A percentile compares a stretch with the other conserved stretches of the same genome.
phyloP scores from a whole-genome alignment of 2,888 invertebrate genomes.

The Sinohyriopsis cumingii region DNA sequence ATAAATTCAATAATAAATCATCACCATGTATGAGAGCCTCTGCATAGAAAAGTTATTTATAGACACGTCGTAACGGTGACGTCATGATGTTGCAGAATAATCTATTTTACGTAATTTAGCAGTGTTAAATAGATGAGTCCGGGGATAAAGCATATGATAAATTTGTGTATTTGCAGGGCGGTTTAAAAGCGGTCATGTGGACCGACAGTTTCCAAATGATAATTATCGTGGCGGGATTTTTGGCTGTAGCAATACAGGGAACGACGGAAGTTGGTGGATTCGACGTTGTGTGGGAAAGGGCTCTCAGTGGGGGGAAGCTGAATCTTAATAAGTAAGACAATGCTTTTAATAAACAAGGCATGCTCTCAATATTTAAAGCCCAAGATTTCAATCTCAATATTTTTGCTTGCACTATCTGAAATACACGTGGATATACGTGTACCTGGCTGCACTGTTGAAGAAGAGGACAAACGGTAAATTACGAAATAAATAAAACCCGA shows the following conservation, averaged over 20 bases:
- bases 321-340: slow-evolving; percentile 26
- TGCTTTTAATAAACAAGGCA: not conserved
- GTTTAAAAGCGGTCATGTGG: slow-evolving; percentile 72
- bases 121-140: too few species aligned
- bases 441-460: too few species aligned
- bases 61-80: too few species aligned
- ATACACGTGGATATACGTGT: too few species aligned
- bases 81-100: too few species aligned
- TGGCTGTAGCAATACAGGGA: slow-evolving; percentile 49
- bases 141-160: too few species aligned
- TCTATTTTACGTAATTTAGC: too few species aligned
- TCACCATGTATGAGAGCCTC: too few species aligned
- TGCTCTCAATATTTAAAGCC: not conserved
- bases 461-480: too few species aligned
- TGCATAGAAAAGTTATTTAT: too few species aligned
- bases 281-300: slow-evolving; percentile 44
- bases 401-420: not conserved
- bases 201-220: slow-evolving; percentile 72
- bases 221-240: slow-evolving; percentile 68
- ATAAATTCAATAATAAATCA: too few species aligned
- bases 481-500: too few species aligned
- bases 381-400: not conserved
- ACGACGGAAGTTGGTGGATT: slow-evolving; percentile 51
- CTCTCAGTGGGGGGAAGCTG: slow-evolving; percentile 36
- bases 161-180: slow-evolving; percentile 64